A percentile compares a stretch with the other conserved stretches of the same genome.
Conservation (phyloP, 2,797 vertebrate genomes). For the Phoxinus dragarum region DNA sequence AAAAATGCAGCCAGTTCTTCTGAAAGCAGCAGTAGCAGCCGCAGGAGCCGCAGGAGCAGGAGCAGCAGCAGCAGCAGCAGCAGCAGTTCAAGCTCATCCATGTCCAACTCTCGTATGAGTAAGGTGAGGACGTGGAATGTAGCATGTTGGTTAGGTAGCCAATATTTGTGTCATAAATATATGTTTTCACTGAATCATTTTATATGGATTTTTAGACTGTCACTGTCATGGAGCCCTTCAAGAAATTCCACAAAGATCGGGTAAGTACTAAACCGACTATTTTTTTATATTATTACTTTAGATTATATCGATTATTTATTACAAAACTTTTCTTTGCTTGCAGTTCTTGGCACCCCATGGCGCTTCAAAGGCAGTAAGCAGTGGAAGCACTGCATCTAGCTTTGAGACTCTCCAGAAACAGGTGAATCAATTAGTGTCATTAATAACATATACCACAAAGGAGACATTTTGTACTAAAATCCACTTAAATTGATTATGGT, state of each 20-base stretch:
- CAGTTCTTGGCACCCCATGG: conserved; percentile 62
- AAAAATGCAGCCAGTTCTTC: conserved; percentile 44
- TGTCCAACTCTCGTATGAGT: conserved; percentile 33
- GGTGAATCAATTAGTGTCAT: conserved; percentile 56
- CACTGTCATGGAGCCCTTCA: conserved; percentile 57
- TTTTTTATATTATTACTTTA: too few relatives aligned
- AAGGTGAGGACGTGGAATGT: conserved; percentile 55
- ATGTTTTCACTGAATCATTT: background rate
- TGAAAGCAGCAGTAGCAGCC: conserved; percentile 14
- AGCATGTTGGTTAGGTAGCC: too few relatives aligned
- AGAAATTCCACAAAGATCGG: conserved; percentile 65
- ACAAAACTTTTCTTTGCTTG: conserved; percentile 18
- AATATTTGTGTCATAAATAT: background rate
- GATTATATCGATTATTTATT: too few relatives aligned
- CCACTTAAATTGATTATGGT: background rate
- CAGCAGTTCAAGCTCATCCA: conserved; percentile 63
- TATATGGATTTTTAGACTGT: conserved; percentile 48
- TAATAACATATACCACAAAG: background rate
- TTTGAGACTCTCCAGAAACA: conserved; percentile 72
- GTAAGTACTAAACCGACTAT: too few relatives aligned
- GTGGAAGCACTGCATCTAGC: conserved; percentile 70
- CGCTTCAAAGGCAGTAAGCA: conserved; percentile 41
- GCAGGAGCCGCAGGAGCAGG: conserved; percentile 16
- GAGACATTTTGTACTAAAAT: background rate
- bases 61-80: conserved; percentile 63